phyloP scores from a whole-genome alignment of 1,140 invertebrate species.

The Telenomus remus region DNA sequence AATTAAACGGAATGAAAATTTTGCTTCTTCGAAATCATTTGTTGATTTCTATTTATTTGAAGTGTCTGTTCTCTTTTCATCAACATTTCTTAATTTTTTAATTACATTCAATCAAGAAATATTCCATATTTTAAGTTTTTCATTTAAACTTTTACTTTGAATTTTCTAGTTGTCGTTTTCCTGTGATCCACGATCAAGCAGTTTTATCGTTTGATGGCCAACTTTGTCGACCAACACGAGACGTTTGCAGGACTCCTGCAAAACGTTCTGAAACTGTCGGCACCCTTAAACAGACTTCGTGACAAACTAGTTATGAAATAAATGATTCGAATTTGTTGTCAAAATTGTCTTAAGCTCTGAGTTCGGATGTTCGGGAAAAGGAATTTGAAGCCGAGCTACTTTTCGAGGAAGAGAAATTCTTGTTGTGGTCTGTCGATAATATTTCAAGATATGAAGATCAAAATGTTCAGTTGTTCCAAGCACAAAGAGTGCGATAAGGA shows the following conservation, averaged over 20 bases:
- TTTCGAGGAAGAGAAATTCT: slow-evolving; percentile 16
- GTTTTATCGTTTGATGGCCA: slow-evolving; percentile 51
- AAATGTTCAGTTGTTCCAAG: slow-evolving; percentile 50
- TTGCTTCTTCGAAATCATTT: no score
- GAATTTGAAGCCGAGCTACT: slow-evolving; percentile 11
- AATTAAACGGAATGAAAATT: no score
- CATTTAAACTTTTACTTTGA: background rate
- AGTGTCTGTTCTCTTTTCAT: no score
- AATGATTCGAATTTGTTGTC: no score
- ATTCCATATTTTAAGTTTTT: background rate
- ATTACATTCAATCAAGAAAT: no score
- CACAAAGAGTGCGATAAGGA: slow-evolving; percentile 30
- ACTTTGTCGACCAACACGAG: slow-evolving; percentile 28
- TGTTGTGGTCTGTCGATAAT: slow-evolving; percentile 34
- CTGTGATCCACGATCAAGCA: slow-evolving; percentile 1
- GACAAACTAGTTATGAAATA: slow-evolving; percentile 15
- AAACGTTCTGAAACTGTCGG: slow-evolving; percentile 30
- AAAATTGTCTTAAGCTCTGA: no score
- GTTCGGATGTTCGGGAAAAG: slow-evolving; percentile 29
- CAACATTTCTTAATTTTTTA: no score
- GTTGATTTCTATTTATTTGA: no score
- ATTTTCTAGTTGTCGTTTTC: slow-evolving; percentile 18
- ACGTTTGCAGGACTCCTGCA: slow-evolving; percentile 54
- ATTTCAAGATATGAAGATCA: slow-evolving; percentile 26
- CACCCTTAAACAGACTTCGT: slow-evolving; percentile 37